Base-by-base conservation (phyloP, 2,797 vertebrate genomes). In the Arvicola amphibius region DNA sequence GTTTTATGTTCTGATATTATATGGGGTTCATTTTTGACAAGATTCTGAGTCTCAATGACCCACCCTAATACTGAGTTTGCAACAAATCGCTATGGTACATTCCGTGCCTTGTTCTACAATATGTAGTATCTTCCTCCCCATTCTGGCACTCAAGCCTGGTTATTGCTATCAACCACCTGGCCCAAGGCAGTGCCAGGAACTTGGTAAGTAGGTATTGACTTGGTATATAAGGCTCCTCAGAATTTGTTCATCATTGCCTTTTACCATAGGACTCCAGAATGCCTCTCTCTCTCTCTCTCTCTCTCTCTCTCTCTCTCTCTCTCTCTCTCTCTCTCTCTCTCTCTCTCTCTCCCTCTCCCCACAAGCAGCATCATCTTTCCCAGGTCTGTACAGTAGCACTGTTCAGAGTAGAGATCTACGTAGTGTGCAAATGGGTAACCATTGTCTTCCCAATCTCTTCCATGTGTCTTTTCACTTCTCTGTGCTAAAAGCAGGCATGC, bases 151-250 rank as follows among this genome's bases (percentile, higher is more conserved):
- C 2, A 61, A 37, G 14, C 23, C 40, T 74, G 37, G 32, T 59
- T 21, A 19, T 14, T 80, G 8, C 25, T 6, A 25, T 16, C 14
- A 48, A 7, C 7, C 25, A 6, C 67, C 40, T 74, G 14, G 6
- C 27, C 27, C 7, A 71, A 51, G 32, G 27, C 40, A 84, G 16
- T 3, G 17, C 53, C 6, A 37, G n/a, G 56, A 21, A 32, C 34
- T n/a, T 17, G 13, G 23, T 61, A 25, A 37, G 5, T 23, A 80
- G 37, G 51, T 46, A 19, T 74, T 56, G 51, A 32, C 13, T 51
- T n/a, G 1, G 16, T 9, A n/a, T 8, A 56, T 3, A 29, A 23
- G 23, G 3, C 1, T 69, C 23, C 19, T 56, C 21, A 32, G 4
- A 40, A 48, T 56, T 40, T n/a, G 29, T 0, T 19, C 9, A 74